These are phyloP conservation scores for Geothlypis trichas DNA, from an alignment of 2,113 vertebrate species.

Conservation along the genomic window DNA sequence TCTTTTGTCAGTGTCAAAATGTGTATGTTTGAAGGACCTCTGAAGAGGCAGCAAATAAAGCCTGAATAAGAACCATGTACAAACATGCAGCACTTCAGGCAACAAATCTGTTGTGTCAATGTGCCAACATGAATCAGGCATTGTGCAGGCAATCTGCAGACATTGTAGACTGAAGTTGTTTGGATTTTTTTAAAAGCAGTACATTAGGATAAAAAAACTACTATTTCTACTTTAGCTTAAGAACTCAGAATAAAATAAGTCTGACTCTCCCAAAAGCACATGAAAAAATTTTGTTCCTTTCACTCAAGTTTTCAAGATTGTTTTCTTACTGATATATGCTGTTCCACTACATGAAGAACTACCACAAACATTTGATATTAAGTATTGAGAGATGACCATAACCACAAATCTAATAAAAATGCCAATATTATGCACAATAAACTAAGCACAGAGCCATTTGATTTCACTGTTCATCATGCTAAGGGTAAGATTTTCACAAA, in stretches of 20 bases:
- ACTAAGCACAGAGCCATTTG: background rate
- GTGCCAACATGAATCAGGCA: background rate
- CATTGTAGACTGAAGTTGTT: background rate
- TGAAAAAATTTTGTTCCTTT: background rate
- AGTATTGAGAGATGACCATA: background rate
- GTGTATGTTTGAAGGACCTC: background rate
- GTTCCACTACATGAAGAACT: background rate
- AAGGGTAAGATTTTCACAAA: background rate
- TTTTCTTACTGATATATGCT: background rate
- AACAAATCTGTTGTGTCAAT: background rate
- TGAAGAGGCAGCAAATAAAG: background rate
- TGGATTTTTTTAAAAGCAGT: background rate
- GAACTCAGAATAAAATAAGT: background rate
- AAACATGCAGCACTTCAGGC: background rate
- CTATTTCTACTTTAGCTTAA: background rate
- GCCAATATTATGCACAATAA: background rate
- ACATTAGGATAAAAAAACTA: accelerated
- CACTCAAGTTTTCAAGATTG: background rate
- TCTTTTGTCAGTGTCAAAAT: background rate
- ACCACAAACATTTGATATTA: background rate
- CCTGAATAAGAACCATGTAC: background rate
- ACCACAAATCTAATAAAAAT: background rate
- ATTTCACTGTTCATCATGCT: background rate
- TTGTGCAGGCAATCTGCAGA: background rate
- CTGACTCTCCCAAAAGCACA: background rate